phyloP scores from a whole-genome alignment of 2,888 invertebrate species.

The Nomada fabriciana region DNA sequence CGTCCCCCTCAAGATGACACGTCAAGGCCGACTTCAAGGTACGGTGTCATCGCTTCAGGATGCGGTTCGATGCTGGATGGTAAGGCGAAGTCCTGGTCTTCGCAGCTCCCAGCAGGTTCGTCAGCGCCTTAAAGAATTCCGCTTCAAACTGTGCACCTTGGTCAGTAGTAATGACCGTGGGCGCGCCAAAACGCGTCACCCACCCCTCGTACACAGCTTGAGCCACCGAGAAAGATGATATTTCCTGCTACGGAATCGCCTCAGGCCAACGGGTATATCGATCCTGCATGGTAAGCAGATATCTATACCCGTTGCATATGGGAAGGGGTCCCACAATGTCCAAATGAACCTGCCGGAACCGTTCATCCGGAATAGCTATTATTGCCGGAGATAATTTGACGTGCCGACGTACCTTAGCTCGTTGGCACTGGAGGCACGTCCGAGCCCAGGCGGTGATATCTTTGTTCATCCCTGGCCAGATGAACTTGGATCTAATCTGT shows the following conservation, averaged over 20 bases:
- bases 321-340: neutral
- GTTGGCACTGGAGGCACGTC: slow-evolving; percentile 1
- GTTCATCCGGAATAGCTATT: neutral
- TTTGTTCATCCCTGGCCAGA: slow-evolving; percentile 27
- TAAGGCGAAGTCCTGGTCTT: neutral
- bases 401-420: slow-evolving; percentile 3
- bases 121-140: neutral
- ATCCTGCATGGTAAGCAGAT: slow-evolving; percentile 11
- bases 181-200: neutral
- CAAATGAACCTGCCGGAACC: no score
- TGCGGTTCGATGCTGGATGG: neutral
- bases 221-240: neutral
- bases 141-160: neutral
- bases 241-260: neutral
- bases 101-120: neutral
- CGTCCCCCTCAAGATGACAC: no score
- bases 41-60: neutral
- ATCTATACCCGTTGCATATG: neutral
- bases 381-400: neutral
- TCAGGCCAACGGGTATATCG: slow-evolving; percentile 15
- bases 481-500: slow-evolving; percentile 3
- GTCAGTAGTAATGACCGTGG: neutral
- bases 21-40: neutral
- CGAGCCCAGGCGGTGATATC: neutral
- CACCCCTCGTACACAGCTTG: neutral